Percentiles rank a stretch among this genome's conserved stretches.
These are phyloP conservation scores for Tenualosa ilisha DNA, from an alignment of 2,797 vertebrate species.

Conservation along the genomic window DNA sequence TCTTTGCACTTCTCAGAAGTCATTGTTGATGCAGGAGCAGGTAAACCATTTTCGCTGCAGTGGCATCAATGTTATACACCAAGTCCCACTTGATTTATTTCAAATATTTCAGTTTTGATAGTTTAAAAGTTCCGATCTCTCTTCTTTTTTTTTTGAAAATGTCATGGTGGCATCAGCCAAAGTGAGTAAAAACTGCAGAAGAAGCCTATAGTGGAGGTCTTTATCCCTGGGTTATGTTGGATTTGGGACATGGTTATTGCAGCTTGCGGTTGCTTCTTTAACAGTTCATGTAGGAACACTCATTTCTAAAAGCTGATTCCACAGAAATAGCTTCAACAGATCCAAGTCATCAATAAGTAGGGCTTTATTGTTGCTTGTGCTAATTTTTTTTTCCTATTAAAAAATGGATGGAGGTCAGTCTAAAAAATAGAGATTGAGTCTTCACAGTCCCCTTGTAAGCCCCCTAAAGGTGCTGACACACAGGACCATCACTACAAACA, in stretches of 20 bases:
- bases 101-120: constrained; percentile 64
- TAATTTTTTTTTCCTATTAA: background rate
- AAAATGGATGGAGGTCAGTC: constrained; percentile 24
- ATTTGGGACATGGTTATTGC: constrained; percentile 60
- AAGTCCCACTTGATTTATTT: constrained; percentile 59
- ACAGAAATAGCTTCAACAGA: constrained; percentile 22
- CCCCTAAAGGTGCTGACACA: background rate
- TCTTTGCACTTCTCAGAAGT: constrained; percentile 81
- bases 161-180: constrained; percentile 56
- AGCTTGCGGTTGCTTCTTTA: constrained; percentile 47
- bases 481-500: constrained; percentile 25
- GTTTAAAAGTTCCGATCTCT: constrained; percentile 62
- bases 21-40: constrained; percentile 73
- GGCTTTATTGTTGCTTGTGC: constrained; percentile 22
- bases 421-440: constrained; percentile 5
- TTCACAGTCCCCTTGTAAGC: background rate
- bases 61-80: constrained; percentile 50
- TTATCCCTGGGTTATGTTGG: constrained; percentile 48
- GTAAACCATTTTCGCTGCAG: constrained; percentile 16
- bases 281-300: constrained; percentile 34
- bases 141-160: constrained; percentile 60
- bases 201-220: constrained; percentile 47
- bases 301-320: constrained; percentile 42
- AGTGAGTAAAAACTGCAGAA: constrained; percentile 55
- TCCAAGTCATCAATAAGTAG: background rate